A percentile compares a stretch with the other conserved stretches of the same genome.
phyloP scores from a whole-genome alignment of 2,888 invertebrate genomes.

The Coleophora deauratella region DNA sequence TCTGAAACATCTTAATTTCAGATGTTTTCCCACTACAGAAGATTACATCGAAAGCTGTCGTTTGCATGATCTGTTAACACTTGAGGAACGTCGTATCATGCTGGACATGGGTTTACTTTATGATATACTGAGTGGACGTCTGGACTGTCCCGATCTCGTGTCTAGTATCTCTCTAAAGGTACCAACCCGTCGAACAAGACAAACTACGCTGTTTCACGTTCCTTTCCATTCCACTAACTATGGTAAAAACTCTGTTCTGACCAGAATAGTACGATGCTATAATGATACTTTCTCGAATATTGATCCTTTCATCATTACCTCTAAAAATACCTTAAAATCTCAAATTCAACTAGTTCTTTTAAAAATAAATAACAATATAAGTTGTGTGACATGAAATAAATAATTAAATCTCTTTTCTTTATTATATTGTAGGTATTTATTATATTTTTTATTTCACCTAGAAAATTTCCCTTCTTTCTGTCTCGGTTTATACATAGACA shows the following conservation, averaged over 20 bases:
- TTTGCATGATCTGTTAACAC: not conserved
- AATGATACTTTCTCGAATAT: no score
- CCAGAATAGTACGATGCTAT: no score
- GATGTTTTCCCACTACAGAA: not conserved
- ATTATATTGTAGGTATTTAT: no score
- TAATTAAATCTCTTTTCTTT: no score
- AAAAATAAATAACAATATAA: no score
- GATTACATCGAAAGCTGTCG: not conserved
- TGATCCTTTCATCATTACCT: no score
- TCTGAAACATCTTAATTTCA: not conserved
- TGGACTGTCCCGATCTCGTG: not conserved
- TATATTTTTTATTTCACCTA: no score
- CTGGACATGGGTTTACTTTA: not conserved
- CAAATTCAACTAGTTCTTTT: no score
- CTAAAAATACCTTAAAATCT: no score
- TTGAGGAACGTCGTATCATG: not conserved
- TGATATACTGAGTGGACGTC: not conserved
- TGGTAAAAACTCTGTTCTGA: not conserved
- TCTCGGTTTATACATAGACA: no score
- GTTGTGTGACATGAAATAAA: no score
- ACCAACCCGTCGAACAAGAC: not conserved
- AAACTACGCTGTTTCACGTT: not conserved
- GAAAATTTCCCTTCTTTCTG: no score
- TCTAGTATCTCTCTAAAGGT: not conserved
- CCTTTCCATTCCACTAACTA: not conserved